phyloP scores from a whole-genome alignment of 2,113 vertebrate genomes.

The Perca schrenkii region DNA sequence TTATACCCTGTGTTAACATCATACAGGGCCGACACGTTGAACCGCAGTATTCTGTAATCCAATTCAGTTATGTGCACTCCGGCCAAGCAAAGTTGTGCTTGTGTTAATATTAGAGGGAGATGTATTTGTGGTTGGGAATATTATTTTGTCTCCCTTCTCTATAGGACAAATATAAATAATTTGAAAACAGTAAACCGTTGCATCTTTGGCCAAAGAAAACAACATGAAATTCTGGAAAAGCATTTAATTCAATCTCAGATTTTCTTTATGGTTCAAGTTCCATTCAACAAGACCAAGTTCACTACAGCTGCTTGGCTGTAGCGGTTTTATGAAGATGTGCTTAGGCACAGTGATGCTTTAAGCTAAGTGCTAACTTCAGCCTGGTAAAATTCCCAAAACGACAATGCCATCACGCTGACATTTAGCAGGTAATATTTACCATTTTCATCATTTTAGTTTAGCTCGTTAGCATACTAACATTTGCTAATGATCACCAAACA shows the following conservation, averaged over 20 bases:
- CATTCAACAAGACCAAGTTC: background rate
- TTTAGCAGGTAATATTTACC: background rate
- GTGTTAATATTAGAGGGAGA: background rate
- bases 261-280: background rate
- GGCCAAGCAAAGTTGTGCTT: background rate
- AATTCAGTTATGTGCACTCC: background rate
- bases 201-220: background rate
- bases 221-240: background rate
- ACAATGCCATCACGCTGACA: background rate
- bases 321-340: background rate
- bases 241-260: background rate
- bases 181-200: background rate
- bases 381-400: background rate
- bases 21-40: background rate
- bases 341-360: background rate
- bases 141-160: constrained; percentile 7
- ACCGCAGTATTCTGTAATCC: background rate
- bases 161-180: background rate
- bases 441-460: background rate
- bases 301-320: background rate
- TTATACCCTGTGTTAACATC: background rate
- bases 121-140: background rate
- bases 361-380: background rate
- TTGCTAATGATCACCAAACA: background rate
- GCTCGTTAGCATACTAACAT: background rate